A percentile compares a stretch with the other conserved stretches of the same genome.
Conservation (phyloP, 2,888 invertebrate genomes). For the Sialis lutaria region DNA sequence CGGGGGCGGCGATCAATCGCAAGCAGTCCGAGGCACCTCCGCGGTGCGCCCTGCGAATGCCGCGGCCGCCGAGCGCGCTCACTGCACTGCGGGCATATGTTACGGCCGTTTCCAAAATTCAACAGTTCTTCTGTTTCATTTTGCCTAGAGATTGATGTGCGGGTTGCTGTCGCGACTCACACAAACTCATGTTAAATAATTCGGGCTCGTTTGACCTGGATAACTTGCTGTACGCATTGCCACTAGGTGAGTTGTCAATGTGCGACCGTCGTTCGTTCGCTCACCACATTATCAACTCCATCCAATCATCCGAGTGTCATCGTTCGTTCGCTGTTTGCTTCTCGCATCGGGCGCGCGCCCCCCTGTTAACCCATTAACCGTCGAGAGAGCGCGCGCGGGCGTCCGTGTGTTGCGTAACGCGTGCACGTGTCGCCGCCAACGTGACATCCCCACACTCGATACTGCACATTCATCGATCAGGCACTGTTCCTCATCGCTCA, state of each 20-base stretch:
- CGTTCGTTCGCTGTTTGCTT: background rate
- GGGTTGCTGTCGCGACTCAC: slow-evolving; percentile 6
- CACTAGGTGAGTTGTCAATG: slow-evolving; percentile 13
- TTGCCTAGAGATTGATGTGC: slow-evolving; percentile 6
- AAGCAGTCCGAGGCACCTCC: slow-evolving; percentile 1
- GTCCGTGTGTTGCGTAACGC: background rate
- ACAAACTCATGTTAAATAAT: slow-evolving; percentile 19
- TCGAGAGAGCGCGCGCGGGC: background rate
- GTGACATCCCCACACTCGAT: background rate
- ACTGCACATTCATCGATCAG: slow-evolving; percentile 6
- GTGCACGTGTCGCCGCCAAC: background rate
- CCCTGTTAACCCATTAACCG: slow-evolving; percentile 1
- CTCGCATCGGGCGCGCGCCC: background rate
- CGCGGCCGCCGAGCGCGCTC: background rate
- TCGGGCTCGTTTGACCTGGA: slow-evolving; percentile 21
- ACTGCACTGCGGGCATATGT: slow-evolving; percentile 6
- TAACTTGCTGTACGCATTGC: slow-evolving; percentile 22
- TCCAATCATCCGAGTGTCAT: background rate
- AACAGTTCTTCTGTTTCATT: slow-evolving; percentile 2
- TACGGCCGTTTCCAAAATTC: slow-evolving; percentile 4
- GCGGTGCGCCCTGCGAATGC: background rate
- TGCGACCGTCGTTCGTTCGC: background rate
- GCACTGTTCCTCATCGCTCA: slow-evolving; percentile 3
- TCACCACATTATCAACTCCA: background rate
- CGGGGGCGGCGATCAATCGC: no score